Evolutionary conservation across 2,888 invertebrate species (phyloP), one percentile per base, ranked within the genome.

Genomic region (Ectemnius cavifrons): DNA sequence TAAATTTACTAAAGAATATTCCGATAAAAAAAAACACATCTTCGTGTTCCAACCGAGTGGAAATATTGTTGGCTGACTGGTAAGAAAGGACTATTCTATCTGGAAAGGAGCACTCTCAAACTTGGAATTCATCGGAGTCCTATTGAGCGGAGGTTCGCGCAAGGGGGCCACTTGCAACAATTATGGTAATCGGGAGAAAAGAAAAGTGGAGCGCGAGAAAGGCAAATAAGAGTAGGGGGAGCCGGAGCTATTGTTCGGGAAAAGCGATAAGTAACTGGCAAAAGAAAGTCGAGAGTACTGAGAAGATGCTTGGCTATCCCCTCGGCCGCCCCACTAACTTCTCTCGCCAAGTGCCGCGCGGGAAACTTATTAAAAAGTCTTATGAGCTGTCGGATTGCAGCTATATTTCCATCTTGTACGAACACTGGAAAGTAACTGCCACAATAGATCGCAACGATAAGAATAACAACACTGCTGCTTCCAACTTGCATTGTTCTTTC

Each of bases 201-300:
- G 52, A 66, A 67, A 67, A 72, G 18, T 49, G 28, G 74, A 47
- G 47, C 74, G 74, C 74, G 74, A 60, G 72, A 73, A 67, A 46
- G 14, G 56, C 28, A 3, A 47, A 62, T 61, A 59, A 27, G 28
- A 14, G 4, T n/a, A 52, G 52, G 52, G 16, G 16, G 52, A 52
- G 37, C 20, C n/a, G 47, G 59, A 56, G 6, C 57, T 20, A 60
- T 67, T 56, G 46, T 28, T 6, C 18, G 20, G 14, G 27, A 58
- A 60, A 28, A 61, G 20, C 59, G 63, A 47, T 57, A 49, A 60
- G 49, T n/a, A 37, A 37, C 37, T 37, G 8, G 37, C n/a, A n/a
- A 20, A 64, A 64, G 73, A 72, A 67, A 73, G 73, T 61, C 59
- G 46, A 18, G 23, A 16, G 16, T 52, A 16, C 16, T 52, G 14